phyloP scores from a whole-genome alignment of 2,797 vertebrate species.

The Chelidonichthys spinosus region DNA sequence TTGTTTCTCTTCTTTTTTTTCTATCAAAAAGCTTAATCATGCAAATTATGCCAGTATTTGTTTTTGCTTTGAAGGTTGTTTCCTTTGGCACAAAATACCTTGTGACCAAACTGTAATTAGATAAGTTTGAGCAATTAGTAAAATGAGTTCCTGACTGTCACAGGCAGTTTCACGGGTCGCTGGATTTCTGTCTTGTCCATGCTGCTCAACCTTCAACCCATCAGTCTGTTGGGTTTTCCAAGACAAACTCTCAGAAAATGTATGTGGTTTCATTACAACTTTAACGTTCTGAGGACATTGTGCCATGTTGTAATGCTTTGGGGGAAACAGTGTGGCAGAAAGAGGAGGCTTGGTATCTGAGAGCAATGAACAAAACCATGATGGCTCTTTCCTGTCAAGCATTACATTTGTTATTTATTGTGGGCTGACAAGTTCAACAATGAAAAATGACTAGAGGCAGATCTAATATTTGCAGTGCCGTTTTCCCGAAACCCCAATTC shows the following conservation, averaged over 20 bases:
- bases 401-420: background rate
- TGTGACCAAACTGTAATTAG: constrained; percentile 76
- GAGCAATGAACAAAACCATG: background rate
- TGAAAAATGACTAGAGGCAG: background rate
- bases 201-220: constrained; percentile 51
- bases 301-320: background rate
- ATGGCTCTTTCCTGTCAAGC: background rate
- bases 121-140: constrained; percentile 83
- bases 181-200: constrained; percentile 53
- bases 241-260: constrained; percentile 14
- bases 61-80: constrained; percentile 33
- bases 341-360: background rate
- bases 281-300: background rate
- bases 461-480: background rate
- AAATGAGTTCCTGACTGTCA: constrained; percentile 79
- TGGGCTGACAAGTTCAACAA: background rate
- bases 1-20: background rate
- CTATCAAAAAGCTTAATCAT: background rate
- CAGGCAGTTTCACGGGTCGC: constrained; percentile 73
- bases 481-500: background rate
- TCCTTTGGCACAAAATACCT: constrained; percentile 53
- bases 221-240: constrained; percentile 52
- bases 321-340: background rate
- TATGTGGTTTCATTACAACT: constrained; percentile 6
- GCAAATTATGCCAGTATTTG: constrained; percentile 1